Percentiles rank a stretch among this genome's conserved stretches.
phyloP scores from a whole-genome alignment of 2,888 invertebrate species.

The Drosophila suboccidentalis region DNA sequence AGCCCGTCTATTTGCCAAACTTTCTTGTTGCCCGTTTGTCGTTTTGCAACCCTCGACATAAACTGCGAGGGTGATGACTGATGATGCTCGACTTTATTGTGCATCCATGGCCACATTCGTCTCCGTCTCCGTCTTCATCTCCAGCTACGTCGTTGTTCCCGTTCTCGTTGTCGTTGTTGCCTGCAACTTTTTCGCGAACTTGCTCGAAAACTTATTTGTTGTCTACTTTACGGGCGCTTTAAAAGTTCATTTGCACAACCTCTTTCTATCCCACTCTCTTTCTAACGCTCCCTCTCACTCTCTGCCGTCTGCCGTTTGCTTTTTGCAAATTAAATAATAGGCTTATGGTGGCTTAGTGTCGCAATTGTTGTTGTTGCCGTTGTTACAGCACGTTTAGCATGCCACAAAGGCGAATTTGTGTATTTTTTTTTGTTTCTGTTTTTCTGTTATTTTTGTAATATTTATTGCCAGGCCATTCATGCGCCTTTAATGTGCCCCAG shows the following conservation, averaged over 20 bases:
- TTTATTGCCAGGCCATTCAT: constrained; percentile 80
- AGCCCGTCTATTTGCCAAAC: constrained; percentile 58
- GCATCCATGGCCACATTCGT: constrained; percentile 32
- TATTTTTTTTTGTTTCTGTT: not conserved
- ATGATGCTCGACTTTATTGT: constrained; percentile 66
- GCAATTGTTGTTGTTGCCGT: constrained; percentile 57
- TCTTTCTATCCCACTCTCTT: not conserved
- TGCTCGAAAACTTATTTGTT: constrained; percentile 53
- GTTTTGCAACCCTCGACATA: constrained; percentile 74
- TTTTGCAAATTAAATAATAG: constrained; percentile 77
- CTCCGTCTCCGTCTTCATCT: constrained; percentile 39
- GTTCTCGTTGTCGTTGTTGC: constrained; percentile 12
- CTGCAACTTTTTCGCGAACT: constrained; percentile 58
- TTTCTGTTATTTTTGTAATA: constrained; percentile 59
- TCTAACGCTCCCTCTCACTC: not conserved
- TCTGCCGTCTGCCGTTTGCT: constrained; percentile 23
- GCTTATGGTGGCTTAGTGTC: constrained; percentile 78
- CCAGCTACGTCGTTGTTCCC: not conserved
- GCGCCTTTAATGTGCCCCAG: constrained; percentile 81
- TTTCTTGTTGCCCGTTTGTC: constrained; percentile 48
- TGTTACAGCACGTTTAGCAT: constrained; percentile 70
- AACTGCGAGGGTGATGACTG: constrained; percentile 81
- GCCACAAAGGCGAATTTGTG: constrained; percentile 75
- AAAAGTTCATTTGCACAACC: constrained; percentile 75
- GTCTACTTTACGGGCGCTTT: constrained; percentile 69